Evolutionary conservation across 2,797 vertebrate genomes (phyloP).

Genomic region (Sphaeramia orbicularis): DNA sequence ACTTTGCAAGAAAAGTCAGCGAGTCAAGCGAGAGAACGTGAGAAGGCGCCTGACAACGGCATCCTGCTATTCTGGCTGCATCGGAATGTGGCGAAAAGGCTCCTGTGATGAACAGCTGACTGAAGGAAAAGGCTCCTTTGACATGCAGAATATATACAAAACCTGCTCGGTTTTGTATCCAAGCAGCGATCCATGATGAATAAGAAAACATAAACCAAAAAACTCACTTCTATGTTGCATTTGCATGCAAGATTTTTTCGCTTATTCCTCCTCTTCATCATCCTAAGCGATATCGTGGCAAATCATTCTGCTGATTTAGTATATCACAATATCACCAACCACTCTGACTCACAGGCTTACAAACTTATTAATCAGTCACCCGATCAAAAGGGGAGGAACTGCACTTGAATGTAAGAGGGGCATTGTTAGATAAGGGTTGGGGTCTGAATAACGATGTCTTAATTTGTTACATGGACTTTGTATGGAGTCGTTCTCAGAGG

Average conservation of each 20-base stretch:
- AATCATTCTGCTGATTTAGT: conserved; percentile 70
- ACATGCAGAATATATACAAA: conserved; percentile 78
- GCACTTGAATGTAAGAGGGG: conserved; percentile 86
- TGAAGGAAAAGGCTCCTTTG: conserved; percentile 65
- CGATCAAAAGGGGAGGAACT: conserved; percentile 82
- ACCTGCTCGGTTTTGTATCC: conserved; percentile 79
- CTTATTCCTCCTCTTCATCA: conserved; percentile 80
- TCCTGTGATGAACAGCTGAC: conserved; percentile 54
- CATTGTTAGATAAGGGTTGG: conserved; percentile 78
- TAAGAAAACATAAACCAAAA: conserved; percentile 87
- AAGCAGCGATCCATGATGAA: conserved; percentile 81
- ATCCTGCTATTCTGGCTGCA: conserved; percentile 42
- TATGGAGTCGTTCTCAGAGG: conserved; percentile 83
- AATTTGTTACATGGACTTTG: conserved; percentile 87
- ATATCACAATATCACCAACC: conserved; percentile 71
- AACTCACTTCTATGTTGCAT: conserved; percentile 85
- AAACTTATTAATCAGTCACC: conserved; percentile 78
- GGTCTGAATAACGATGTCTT: conserved; percentile 84
- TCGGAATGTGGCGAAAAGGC: conserved; percentile 57
- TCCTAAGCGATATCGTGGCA: conserved; percentile 72
- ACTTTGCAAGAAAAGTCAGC: conserved; percentile 75
- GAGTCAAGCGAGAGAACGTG: conserved; percentile 44
- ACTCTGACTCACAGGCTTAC: conserved; percentile 77
- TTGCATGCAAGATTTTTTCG: conserved; percentile 86
- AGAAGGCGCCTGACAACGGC: conserved; percentile 39